A percentile compares a stretch with the other conserved stretches of the same genome.
These are phyloP conservation scores for Merluccius polli DNA, from an alignment of 2,797 vertebrate species.

Conservation along the genomic window DNA sequence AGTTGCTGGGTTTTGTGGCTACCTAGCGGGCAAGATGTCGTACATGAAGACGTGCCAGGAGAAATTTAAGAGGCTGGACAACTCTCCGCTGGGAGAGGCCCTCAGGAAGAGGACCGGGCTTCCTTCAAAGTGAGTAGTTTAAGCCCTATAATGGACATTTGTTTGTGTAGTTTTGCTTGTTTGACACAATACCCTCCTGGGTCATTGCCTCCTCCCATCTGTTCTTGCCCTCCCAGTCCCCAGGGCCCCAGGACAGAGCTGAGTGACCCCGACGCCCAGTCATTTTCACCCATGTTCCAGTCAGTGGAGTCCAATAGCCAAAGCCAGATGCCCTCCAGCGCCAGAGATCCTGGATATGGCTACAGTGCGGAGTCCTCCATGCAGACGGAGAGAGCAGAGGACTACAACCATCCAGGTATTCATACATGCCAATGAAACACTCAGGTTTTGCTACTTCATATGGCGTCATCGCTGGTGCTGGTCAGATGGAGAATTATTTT, in stretches of 20 bases:
- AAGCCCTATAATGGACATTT: neutral
- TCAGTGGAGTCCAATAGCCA: constrained; percentile 28
- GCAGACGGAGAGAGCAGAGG: constrained; percentile 24
- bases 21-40: constrained; percentile 84
- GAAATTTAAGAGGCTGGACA: constrained; percentile 86
- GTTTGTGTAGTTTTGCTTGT: neutral
- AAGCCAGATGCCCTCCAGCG: constrained; percentile 11
- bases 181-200: neutral
- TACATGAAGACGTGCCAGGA: constrained; percentile 86
- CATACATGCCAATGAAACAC: neutral
- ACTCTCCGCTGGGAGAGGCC: constrained; percentile 85
- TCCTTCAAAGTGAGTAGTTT: constrained; percentile 68
- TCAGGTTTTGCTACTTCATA: neutral
- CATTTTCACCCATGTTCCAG: constrained; percentile 54
- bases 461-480: neutral
- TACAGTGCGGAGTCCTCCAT: constrained; percentile 32
- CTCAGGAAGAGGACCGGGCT: constrained; percentile 71
- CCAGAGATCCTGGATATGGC: constrained; percentile 28
- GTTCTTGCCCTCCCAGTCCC: constrained; percentile 24
- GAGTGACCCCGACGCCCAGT: constrained; percentile 44
- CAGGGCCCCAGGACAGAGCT: constrained; percentile 49
- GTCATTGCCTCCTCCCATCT: neutral
- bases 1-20: constrained; percentile 73
- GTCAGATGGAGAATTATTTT: neutral
- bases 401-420: constrained; percentile 49